phyloP scores from a whole-genome alignment of 2,888 invertebrate genomes.

The Sphecodes monilicornis region DNA sequence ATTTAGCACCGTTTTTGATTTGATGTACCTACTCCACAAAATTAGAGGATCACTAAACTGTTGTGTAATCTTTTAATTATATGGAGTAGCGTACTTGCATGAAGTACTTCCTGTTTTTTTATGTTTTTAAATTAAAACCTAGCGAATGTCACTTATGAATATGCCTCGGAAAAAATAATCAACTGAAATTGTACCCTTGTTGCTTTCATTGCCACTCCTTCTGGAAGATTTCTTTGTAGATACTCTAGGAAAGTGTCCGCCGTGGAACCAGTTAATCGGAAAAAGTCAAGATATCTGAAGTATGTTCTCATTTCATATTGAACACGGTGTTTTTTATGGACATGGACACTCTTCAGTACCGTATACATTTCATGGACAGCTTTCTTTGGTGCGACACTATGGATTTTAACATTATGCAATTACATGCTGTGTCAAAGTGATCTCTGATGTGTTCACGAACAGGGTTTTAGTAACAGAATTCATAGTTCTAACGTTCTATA shows the following conservation, averaged over 20 bases:
- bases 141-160: not conserved
- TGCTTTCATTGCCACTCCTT: constrained; percentile 97
- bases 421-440: not conserved
- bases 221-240: constrained; percentile 97
- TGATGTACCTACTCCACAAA: no score
- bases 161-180: not conserved
- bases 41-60: no score
- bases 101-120: not conserved
- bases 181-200: constrained; percentile 87
- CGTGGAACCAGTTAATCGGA: constrained; percentile 96
- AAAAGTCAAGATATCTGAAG: constrained; percentile 93
- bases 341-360: constrained; percentile 94
- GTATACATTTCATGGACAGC: constrained; percentile 91
- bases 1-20: not conserved
- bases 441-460: no score
- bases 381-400: constrained; percentile 90
- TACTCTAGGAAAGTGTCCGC: constrained; percentile 98
- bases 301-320: constrained; percentile 98
- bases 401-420: constrained; percentile 74
- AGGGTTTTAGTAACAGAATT: no score
- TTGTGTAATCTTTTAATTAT: no score
- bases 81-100: no score
- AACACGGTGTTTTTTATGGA: constrained; percentile 96
- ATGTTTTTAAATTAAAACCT: not conserved
- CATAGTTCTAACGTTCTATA: not conserved